Conservation (phyloP, 2,113 vertebrate species). For the Saccopteryx bilineata region DNA sequence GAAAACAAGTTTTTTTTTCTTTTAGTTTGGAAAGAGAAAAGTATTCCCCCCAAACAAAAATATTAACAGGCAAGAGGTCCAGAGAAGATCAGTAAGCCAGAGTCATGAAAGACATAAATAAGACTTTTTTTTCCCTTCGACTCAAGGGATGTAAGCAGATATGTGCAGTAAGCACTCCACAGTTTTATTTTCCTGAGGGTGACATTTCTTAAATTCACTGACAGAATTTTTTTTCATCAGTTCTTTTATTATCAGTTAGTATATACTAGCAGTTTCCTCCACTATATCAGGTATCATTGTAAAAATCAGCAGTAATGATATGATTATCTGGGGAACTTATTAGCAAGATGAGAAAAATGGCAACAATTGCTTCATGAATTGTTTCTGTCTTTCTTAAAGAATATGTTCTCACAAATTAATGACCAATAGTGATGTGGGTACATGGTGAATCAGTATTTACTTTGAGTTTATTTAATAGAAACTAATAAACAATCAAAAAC, state of each 20-base stretch:
- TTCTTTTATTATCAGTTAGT: conserved; percentile 51
- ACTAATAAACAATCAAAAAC: background rate
- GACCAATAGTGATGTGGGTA: background rate
- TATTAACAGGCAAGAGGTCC: conserved; percentile 72
- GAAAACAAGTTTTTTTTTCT: conserved; percentile 70
- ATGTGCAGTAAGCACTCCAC: background rate
- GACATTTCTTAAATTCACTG: conserved; percentile 49
- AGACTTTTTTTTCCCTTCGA: background rate
- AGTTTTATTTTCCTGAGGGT: conserved; percentile 66
- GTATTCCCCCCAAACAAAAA: conserved; percentile 62
- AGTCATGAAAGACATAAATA: conserved; percentile 59
- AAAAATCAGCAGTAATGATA: background rate
- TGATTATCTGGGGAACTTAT: background rate
- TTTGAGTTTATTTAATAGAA: background rate
- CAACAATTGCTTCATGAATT: background rate
- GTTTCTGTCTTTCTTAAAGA: background rate
- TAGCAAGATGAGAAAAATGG: background rate
- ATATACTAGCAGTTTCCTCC: background rate
- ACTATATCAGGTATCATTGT: background rate
- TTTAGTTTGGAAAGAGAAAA: conserved; percentile 64
- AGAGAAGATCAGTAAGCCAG: conserved; percentile 66
- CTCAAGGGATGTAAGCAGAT: background rate
- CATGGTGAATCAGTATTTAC: background rate
- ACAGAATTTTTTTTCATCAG: background rate
- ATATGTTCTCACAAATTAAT: background rate